Conservation (phyloP, 2,888 invertebrate species). For the Cylloceria caligata region DNA sequence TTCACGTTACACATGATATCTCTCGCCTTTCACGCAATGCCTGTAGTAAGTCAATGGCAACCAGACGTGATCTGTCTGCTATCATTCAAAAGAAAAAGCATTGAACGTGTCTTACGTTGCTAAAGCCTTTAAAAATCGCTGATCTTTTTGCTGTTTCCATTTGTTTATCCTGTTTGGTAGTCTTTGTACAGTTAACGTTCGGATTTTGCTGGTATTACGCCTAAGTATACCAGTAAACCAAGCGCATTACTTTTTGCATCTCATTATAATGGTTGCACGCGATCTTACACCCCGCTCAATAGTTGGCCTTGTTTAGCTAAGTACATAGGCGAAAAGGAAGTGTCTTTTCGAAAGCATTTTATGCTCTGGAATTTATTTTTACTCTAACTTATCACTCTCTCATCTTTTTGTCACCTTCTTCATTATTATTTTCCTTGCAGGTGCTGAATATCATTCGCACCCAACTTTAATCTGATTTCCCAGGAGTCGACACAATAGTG, state of each 20-base stretch:
- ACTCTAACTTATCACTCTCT: not conserved
- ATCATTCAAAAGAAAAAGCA: conserved; percentile 18
- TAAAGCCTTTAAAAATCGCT: not conserved
- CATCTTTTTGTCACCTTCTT: conserved; percentile 16
- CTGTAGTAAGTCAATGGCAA: conserved; percentile 56
- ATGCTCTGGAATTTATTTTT: not conserved
- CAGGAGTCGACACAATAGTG: conserved; percentile 14
- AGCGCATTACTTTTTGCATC: conserved; percentile 15
- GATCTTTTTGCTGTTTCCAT: not conserved
- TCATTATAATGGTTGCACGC: not conserved
- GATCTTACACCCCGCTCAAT: conserved; percentile 2
- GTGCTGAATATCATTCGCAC: conserved; percentile 21
- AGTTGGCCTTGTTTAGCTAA: not conserved
- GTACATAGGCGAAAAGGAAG: not conserved
- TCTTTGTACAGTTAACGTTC: not conserved
- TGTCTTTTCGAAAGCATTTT: not conserved
- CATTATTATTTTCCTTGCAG: not conserved
- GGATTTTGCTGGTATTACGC: not conserved
- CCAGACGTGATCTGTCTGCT: conserved; percentile 17
- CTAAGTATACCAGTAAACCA: not conserved
- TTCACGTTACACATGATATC: conserved; percentile 27
- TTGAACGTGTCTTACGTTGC: not conserved
- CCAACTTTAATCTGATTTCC: conserved; percentile 33
- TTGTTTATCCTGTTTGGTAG: not conserved
- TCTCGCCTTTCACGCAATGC: conserved; percentile 42